Conservation (phyloP, 2,113 vertebrate species). For the Eubucco bourcierii region DNA sequence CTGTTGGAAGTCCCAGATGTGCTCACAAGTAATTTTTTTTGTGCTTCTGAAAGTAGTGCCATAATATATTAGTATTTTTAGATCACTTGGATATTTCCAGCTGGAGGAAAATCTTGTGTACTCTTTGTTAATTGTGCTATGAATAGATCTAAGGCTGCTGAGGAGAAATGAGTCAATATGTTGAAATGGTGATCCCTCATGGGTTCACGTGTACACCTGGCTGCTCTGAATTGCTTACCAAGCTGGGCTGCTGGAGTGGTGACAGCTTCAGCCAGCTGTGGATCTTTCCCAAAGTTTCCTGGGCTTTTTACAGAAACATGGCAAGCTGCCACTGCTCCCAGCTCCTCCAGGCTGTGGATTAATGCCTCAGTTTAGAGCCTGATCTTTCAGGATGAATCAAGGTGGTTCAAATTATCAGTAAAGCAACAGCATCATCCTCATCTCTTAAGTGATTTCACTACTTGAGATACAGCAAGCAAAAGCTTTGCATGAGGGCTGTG, state of each 20-base stretch:
- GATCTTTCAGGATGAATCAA: background rate
- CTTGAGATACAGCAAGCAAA: background rate
- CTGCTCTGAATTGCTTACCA: slow-evolving; percentile 27
- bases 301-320: background rate
- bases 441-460: background rate
- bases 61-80: slow-evolving; percentile 40
- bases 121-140: slow-evolving; percentile 44
- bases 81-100: slow-evolving; percentile 22
- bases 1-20: slow-evolving; percentile 1
- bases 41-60: slow-evolving; percentile 9
- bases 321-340: slow-evolving; percentile 27
- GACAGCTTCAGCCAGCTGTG: slow-evolving; percentile 45
- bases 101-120: slow-evolving; percentile 15
- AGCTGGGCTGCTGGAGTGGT: background rate
- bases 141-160: slow-evolving; percentile 27
- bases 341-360: background rate
- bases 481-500: background rate
- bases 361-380: background rate
- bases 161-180: background rate
- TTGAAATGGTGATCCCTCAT: slow-evolving; percentile 23
- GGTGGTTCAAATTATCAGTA: background rate
- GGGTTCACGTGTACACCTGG: slow-evolving; percentile 46
- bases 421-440: slow-evolving; percentile 10
- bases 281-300: slow-evolving; percentile 38
- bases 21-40: background rate